Percentiles rank a stretch among this genome's conserved stretches.
Conservation (phyloP, 92 coral and sea anemone genomes). For the Micromussa lordhowensis region DNA sequence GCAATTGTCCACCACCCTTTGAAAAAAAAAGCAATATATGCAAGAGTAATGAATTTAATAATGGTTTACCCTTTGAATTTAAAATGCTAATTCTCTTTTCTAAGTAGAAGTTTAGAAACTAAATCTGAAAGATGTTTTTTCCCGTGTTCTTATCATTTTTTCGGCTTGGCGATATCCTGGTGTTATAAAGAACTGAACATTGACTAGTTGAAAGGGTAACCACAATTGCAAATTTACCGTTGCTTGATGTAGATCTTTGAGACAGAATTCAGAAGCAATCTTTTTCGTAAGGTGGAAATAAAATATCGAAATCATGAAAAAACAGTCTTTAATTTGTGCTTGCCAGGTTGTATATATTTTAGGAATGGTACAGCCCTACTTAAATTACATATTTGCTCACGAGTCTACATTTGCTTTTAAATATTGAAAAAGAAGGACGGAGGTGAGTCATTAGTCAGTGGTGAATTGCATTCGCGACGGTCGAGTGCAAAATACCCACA, state of each 20-base stretch:
- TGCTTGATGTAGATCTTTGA: not conserved
- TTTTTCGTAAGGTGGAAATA: not conserved
- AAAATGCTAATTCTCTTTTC: not conserved
- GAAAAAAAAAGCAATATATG: not conserved
- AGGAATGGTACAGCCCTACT: not conserved
- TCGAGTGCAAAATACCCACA: not conserved
- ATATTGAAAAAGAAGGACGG: too few species aligned
- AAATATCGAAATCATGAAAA: not conserved
- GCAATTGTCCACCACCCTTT: not conserved
- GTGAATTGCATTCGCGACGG: not conserved
- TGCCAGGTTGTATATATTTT: not conserved
- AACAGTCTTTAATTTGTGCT: not conserved
- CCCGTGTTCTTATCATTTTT: not conserved
- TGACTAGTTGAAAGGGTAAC: not conserved
- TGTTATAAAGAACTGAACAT: not conserved
- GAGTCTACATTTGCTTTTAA: not conserved
- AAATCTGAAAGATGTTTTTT: not conserved
- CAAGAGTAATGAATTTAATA: not conserved
- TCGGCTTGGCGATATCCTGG: not conserved
- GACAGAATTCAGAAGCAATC: not conserved
- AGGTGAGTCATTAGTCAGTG: not conserved
- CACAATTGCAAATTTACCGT: not conserved
- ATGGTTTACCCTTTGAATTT: not conserved
- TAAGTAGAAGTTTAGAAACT: not conserved
- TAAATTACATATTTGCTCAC: not conserved